Conservation (phyloP, 2,888 invertebrate genomes). For the Drosophila siamana region DNA sequence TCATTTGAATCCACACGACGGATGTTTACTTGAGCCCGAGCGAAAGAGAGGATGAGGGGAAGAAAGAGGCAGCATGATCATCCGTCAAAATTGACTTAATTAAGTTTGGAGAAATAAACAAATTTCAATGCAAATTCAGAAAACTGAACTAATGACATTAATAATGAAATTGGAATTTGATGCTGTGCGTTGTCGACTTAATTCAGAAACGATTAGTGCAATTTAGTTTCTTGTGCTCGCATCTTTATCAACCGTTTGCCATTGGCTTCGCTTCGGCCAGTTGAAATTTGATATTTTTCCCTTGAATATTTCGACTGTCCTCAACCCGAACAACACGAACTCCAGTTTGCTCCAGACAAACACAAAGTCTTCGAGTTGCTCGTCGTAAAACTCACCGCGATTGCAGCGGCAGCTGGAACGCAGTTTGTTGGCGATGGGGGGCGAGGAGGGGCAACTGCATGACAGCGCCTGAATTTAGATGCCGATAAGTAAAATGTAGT, state of each 20-base stretch:
- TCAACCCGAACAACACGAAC: slow-evolving; percentile 23
- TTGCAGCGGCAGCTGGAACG: slow-evolving; percentile 14
- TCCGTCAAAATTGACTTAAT: slow-evolving; percentile 51
- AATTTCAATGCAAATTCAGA: slow-evolving; percentile 23
- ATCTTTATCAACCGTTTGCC: slow-evolving; percentile 11
- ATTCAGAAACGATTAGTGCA: slow-evolving; percentile 17
- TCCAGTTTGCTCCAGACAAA: slow-evolving; percentile 15
- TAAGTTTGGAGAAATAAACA: slow-evolving; percentile 43
- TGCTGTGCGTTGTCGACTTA: slow-evolving; percentile 1
- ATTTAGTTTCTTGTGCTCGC: slow-evolving; percentile 34
- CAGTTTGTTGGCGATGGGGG: not conserved
- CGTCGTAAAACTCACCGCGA: slow-evolving; percentile 9
- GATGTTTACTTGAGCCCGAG: slow-evolving; percentile 62
- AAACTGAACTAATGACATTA: not conserved
- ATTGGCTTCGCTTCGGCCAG: not conserved
- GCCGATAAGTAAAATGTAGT: slow-evolving; percentile 80
- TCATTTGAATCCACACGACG: slow-evolving; percentile 63
- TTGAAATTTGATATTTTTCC: slow-evolving; percentile 71
- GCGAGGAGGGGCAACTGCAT: slow-evolving; percentile 43
- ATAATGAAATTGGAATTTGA: not conserved
- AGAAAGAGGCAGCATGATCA: slow-evolving; percentile 16
- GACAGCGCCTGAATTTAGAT: slow-evolving; percentile 75
- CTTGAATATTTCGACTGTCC: slow-evolving; percentile 33
- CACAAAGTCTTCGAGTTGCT: slow-evolving; percentile 24
- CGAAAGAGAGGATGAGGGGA: not conserved